phyloP scores from a whole-genome alignment of 1,140 invertebrate genomes.

The Hormaphis cornu region DNA sequence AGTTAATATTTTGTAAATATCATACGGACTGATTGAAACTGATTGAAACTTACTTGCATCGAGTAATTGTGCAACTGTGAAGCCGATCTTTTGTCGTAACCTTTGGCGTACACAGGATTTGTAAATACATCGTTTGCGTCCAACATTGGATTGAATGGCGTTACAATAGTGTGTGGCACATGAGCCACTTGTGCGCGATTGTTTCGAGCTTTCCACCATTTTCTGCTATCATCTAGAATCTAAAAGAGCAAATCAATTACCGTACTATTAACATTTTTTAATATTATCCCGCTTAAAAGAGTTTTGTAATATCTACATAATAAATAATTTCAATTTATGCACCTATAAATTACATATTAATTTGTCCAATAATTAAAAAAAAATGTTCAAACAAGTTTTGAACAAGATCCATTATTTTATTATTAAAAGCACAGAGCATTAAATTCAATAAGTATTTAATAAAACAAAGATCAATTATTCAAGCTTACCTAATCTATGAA shows the following conservation, averaged over 20 bases:
- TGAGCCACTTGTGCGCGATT: constrained; percentile 77
- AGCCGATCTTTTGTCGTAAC: constrained; percentile 39
- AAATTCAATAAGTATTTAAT: no score
- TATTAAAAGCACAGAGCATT: no score
- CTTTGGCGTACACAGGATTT: constrained; percentile 57
- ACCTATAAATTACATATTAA: no score
- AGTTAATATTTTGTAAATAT: no score
- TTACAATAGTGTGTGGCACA: constrained; percentile 95
- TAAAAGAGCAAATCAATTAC: constrained; percentile 42
- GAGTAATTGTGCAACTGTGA: constrained; percentile 14
- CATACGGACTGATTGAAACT: background rate
- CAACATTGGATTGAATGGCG: constrained; percentile 48
- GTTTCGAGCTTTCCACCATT: constrained; percentile 98
- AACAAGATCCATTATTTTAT: no score
- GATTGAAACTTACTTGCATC: background rate
- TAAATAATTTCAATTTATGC: no score
- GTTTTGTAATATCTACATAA: no score
- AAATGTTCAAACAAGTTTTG: no score
- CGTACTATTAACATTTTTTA: background rate
- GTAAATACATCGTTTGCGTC: constrained; percentile 55
- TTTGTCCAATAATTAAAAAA: no score
- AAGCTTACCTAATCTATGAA: no score
- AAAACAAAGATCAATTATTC: no score
- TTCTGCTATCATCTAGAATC: constrained; percentile 87
- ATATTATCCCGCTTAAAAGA: no score